Conservation (phyloP, 1,140 invertebrate species). For the Drosophila bipectinata region DNA sequence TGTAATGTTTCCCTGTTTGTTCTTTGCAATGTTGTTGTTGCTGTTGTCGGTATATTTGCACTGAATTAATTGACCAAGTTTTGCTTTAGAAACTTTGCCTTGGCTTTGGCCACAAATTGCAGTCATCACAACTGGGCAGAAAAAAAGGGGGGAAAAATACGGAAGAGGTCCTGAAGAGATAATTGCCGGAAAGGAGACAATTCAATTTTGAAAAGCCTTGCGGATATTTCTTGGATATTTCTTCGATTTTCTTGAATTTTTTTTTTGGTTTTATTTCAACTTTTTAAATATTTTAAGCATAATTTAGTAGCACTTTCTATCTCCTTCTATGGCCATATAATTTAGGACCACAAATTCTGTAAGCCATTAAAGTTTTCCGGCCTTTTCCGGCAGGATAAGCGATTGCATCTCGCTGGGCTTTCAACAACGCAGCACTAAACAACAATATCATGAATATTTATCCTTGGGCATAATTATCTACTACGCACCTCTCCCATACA, state of each 20-base stretch:
- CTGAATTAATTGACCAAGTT: conserved; percentile 73
- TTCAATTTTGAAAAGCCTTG: conserved; percentile 17
- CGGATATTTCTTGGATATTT: neutral
- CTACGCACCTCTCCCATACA: conserved; percentile 27
- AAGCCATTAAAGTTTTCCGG: conserved; percentile 12
- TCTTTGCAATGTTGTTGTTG: conserved; percentile 7
- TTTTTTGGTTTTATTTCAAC: too few species aligned
- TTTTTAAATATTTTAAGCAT: neutral
- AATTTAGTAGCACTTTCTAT: neutral
- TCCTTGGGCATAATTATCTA: conserved; percentile 50
- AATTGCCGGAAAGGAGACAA: conserved; percentile 28
- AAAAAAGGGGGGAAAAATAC: neutral
- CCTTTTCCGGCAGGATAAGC: conserved; percentile 7
- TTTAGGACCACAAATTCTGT: neutral
- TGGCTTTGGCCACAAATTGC: conserved; percentile 19
- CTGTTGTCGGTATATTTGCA: conserved; percentile 20
- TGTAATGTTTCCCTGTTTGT: conserved; percentile 2
- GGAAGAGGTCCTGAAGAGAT: neutral
- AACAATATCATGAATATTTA: conserved; percentile 53
- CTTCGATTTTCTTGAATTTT: neutral
- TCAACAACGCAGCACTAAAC: conserved; percentile 35
- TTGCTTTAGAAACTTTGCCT: conserved; percentile 38
- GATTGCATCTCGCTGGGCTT: conserved; percentile 33
- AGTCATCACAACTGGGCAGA: conserved; percentile 19
- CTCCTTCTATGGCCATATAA: neutral